Percentiles rank a stretch among this genome's conserved stretches.
These are phyloP conservation scores for Coronaproctus castanopsis DNA, from an alignment of 2,888 invertebrate species.

Conservation along the genomic window DNA sequence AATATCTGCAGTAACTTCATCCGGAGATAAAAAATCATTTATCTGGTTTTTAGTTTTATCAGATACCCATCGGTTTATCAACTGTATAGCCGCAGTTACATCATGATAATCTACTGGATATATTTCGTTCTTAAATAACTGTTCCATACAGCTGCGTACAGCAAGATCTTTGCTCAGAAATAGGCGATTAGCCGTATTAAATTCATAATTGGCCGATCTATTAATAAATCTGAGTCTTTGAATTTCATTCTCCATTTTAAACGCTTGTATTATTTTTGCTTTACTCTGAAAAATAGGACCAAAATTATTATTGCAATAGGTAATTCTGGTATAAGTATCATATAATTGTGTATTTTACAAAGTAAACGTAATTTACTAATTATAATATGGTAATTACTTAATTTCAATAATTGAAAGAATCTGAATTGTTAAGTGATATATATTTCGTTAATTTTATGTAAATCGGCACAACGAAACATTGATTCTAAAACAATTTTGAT, in stretches of 20 bases:
- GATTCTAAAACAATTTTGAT: too few species aligned
- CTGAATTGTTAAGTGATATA: too few species aligned
- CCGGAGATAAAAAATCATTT: slow-evolving; percentile 43
- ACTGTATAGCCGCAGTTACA: slow-evolving; percentile 35
- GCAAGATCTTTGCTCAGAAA: slow-evolving; percentile 40
- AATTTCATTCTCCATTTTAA: slow-evolving; percentile 45
- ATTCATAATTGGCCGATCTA: slow-evolving; percentile 43
- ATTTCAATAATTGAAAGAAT: too few species aligned
- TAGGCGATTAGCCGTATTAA: slow-evolving; percentile 53
- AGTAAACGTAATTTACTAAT: too few species aligned
- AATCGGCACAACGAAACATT: too few species aligned
- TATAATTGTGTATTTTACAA: too few species aligned
- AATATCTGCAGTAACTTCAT: slow-evolving; percentile 39
- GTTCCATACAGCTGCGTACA: slow-evolving; percentile 43
- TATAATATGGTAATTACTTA: too few species aligned
- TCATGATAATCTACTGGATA: slow-evolving; percentile 37
- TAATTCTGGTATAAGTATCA: too few species aligned
- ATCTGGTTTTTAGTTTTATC: slow-evolving; percentile 55
- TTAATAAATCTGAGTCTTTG: slow-evolving; percentile 30
- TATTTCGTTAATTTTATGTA: too few species aligned
- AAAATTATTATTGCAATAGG: too few species aligned
- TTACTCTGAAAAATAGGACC: slow-evolving; percentile 36
- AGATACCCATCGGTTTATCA: slow-evolving; percentile 61
- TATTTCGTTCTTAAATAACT: slow-evolving; percentile 33
- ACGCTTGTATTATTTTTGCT: slow-evolving; percentile 47